Percentiles rank a stretch among this genome's conserved stretches.
Conservation (phyloP, 2,888 invertebrate species). For the Cheilosia pagana region DNA sequence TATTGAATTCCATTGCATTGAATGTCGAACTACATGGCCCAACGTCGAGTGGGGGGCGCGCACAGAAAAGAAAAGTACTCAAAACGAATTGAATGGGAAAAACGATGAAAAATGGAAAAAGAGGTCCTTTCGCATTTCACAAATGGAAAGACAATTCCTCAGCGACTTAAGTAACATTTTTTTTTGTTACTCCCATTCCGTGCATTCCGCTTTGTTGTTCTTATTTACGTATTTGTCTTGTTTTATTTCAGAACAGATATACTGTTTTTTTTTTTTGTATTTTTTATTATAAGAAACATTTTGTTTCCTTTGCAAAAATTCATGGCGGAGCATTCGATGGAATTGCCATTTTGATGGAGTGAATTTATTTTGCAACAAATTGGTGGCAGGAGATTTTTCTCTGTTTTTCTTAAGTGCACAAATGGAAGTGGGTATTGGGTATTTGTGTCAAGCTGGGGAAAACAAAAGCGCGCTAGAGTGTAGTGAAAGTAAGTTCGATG, state of each 20-base stretch:
- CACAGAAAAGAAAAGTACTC: slow-evolving; percentile 23
- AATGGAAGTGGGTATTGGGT: slow-evolving; percentile 15
- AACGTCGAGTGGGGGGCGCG: background rate
- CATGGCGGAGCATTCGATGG: slow-evolving; percentile 58
- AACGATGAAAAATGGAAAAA: slow-evolving; percentile 44
- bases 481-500: slow-evolving; percentile 1
- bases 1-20: slow-evolving; percentile 48
- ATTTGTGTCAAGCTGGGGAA: slow-evolving; percentile 29
- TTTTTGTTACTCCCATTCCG: background rate
- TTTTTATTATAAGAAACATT: slow-evolving; percentile 4
- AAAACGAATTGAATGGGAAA: slow-evolving; percentile 43
- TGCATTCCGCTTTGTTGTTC: slow-evolving; percentile 4
- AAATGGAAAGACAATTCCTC: slow-evolving; percentile 66
- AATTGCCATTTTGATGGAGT: slow-evolving; percentile 63
- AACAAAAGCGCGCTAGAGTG: slow-evolving; percentile 15
- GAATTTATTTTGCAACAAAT: slow-evolving; percentile 63
- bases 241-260: slow-evolving; percentile 33
- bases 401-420: slow-evolving; percentile 34
- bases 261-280: background rate
- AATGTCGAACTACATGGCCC: background rate
- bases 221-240: slow-evolving; percentile 17
- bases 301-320: slow-evolving; percentile 53
- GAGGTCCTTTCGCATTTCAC: slow-evolving; percentile 55
- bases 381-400: slow-evolving; percentile 15
- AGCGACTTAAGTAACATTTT: slow-evolving; percentile 62